These are phyloP conservation scores for Drosophila grimshawi DNA, from an alignment of 1,140 invertebrate species.

Conservation along the genomic window DNA sequence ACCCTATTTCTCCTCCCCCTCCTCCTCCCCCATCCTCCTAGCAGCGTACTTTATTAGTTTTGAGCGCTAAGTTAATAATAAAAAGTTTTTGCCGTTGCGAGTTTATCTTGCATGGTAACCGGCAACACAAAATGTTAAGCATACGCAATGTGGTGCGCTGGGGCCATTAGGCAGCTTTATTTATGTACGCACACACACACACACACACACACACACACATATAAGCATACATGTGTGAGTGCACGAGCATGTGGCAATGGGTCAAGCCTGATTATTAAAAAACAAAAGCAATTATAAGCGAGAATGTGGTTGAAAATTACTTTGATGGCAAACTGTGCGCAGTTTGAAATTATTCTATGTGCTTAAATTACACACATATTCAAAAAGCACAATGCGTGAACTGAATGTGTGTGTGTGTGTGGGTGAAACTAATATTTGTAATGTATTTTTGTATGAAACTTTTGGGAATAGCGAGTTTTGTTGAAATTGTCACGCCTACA, in stretches of 20 bases:
- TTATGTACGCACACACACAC: slow-evolving; percentile 6
- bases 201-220: neutral
- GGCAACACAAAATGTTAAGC: slow-evolving; percentile 58
- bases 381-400: neutral
- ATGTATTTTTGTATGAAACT: slow-evolving; percentile 54
- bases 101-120: slow-evolving; percentile 56
- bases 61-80: slow-evolving; percentile 76
- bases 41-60: slow-evolving; percentile 73
- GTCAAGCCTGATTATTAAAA: slow-evolving; percentile 78
- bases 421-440: slow-evolving; percentile 61
- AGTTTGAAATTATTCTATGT: slow-evolving; percentile 49
- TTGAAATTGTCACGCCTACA: slow-evolving; percentile 53
- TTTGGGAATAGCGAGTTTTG: slow-evolving; percentile 40
- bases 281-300: slow-evolving; percentile 77
- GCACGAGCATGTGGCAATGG: slow-evolving; percentile 33
- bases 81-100: slow-evolving; percentile 61
- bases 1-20: too few species aligned
- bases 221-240: neutral
- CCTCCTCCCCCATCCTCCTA: neutral
- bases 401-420: slow-evolving; percentile 9
- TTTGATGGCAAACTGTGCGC: slow-evolving; percentile 57
- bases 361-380: slow-evolving; percentile 40
- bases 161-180: slow-evolving; percentile 29
- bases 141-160: slow-evolving; percentile 53
- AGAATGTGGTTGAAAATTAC: slow-evolving; percentile 59